A percentile compares a stretch with the other conserved stretches of the same genome.
Conservation (phyloP, 2,888 invertebrate species). For the Phlogophora meticulosa region DNA sequence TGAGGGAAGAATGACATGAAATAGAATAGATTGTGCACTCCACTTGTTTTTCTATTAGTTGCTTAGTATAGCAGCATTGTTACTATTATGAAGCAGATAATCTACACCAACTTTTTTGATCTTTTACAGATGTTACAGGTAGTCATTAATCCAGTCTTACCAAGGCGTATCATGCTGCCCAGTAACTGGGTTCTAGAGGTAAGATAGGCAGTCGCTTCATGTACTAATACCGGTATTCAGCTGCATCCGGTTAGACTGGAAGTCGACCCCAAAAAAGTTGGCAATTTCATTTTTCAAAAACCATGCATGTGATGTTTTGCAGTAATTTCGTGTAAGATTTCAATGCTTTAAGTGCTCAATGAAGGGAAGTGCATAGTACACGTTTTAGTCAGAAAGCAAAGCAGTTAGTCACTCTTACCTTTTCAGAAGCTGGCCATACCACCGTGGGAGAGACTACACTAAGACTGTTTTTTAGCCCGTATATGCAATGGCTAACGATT, state of each 20-base stretch:
- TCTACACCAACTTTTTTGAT: neutral
- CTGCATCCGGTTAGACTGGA: too few relatives aligned
- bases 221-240: too few relatives aligned
- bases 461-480: conserved; percentile 8
- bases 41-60: neutral
- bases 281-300: too few relatives aligned
- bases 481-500: conserved; percentile 41
- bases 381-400: conserved; percentile 53
- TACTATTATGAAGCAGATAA: neutral
- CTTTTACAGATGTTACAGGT: too few relatives aligned
- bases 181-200: too few relatives aligned
- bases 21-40: conserved; percentile 23
- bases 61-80: neutral
- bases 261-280: too few relatives aligned
- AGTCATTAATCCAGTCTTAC: too few relatives aligned
- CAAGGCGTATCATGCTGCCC: too few relatives aligned
- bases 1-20: conserved; percentile 22
- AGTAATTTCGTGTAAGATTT: conserved; percentile 19
- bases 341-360: conserved; percentile 29
- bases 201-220: too few relatives aligned
- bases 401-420: conserved; percentile 65
- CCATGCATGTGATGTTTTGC: conserved; percentile 39
- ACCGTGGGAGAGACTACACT: conserved; percentile 47
- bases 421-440: conserved; percentile 45
- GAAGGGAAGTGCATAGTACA: conserved; percentile 37